These are phyloP conservation scores for Caenorhabditis sp. DNA, from an alignment of 2,888 invertebrate genomes.

Conservation along the genomic window DNA sequence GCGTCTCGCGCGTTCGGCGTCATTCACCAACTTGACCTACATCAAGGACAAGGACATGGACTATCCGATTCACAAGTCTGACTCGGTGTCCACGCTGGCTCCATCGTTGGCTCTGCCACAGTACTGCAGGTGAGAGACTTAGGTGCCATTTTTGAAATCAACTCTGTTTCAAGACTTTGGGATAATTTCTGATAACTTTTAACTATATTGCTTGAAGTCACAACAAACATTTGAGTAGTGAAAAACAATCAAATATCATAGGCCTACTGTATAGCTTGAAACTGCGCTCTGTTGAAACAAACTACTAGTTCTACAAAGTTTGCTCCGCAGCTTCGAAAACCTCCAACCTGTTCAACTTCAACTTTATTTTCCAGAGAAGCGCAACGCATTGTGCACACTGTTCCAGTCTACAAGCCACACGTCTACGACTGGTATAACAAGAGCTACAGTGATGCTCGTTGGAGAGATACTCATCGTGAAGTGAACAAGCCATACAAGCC, in stretches of 20 bases:
- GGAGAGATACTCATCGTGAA: constrained; percentile 78
- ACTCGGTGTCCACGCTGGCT: constrained; percentile 80
- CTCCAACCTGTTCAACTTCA: background rate
- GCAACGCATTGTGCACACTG: constrained; percentile 82
- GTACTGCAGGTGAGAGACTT: constrained; percentile 67
- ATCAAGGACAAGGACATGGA: constrained; percentile 76
- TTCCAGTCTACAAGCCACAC: constrained; percentile 82
- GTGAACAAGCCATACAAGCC: constrained; percentile 74
- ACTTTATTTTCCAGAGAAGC: constrained; percentile 74
- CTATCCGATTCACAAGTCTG: constrained; percentile 70
- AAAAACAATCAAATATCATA: no score
- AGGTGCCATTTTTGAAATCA: no score
- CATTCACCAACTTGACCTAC: constrained; percentile 82
- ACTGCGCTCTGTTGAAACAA: no score
- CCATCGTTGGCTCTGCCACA: constrained; percentile 81
- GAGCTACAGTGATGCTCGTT: constrained; percentile 73
- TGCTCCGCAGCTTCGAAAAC: no score
- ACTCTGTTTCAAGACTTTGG: background rate
- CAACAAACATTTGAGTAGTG: no score
- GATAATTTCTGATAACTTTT: background rate
- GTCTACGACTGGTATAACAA: constrained; percentile 78
- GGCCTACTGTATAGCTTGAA: no score
- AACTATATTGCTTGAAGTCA: no score
- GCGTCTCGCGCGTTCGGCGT: constrained; percentile 80
- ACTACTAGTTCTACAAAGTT: no score